Base-by-base conservation (phyloP, 2,113 vertebrate genomes). In the Romanogobio albipinnatus region DNA sequence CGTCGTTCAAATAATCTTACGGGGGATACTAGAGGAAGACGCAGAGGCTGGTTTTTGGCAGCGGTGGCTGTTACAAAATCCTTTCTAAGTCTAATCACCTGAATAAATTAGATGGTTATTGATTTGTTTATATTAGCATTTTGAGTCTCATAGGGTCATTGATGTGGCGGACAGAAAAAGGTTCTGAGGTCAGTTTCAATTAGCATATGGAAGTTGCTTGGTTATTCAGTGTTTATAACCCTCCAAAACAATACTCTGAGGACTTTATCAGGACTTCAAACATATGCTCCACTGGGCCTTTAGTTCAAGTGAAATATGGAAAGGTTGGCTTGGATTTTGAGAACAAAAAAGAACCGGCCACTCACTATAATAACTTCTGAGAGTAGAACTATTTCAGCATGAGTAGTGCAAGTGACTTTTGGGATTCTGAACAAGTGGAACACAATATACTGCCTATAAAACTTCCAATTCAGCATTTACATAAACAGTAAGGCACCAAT, bases 91-190 rank as follows among this genome's bases (percentile, higher is more conserved):
- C 85, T 90, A 88, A 90, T 90, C 86, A 87, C 85, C 87, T 88
- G 86, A 87, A 88, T 89, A 89, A 90, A 91, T 88, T 66, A 89
- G 90, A 91, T 90, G 89, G 89, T 84, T 91, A 91, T 91, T 87
- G 90, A 91, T 90, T 90, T 83, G 86, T 87, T 90, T 89, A 81
- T 76, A 89, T 90, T 87, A 89, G 87, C 89, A 88, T 89, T 87
- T 89, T 82, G 76, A 89, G 86, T 75, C 77, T 87, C 62, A n/a
- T 68, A 85, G 86, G 81, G 83, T 85, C 89, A 88, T 90, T 90
- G 87, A 90, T 89, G 81, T 86, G 75, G 74, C 61, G 14, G 61
- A 76, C 73, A 66, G 68, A 81, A 87, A 84, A 84, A 76, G 76
- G 61, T 59, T 79, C 73, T 76, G 79, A 64, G 89, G 88, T 88